Evolutionary conservation across 2,888 invertebrate species (phyloP).

Genomic region (Tetramorium bicarinatum): DNA sequence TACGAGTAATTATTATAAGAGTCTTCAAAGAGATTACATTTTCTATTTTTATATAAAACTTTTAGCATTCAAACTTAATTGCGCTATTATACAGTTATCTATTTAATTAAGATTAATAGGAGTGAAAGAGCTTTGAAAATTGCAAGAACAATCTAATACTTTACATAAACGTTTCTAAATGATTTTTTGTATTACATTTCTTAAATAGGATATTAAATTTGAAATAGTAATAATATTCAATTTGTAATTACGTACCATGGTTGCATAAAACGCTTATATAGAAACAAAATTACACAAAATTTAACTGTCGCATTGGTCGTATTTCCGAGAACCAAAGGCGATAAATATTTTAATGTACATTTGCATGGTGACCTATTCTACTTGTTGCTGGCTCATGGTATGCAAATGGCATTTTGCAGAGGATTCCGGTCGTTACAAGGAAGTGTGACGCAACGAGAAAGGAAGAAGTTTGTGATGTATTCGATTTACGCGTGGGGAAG

Average conservation of each 20-base stretch:
- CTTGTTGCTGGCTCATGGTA: not conserved
- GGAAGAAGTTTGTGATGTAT: constrained; percentile 89
- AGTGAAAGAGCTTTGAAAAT: not conserved
- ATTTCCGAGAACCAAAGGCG: not conserved
- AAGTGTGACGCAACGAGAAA: constrained; percentile 86
- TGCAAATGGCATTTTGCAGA: constrained; percentile 82
- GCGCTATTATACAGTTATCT: not conserved
- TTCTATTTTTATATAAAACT: not conserved
- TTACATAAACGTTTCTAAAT: not conserved
- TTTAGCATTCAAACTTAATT: not conserved
- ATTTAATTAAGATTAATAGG: not conserved
- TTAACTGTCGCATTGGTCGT: not conserved
- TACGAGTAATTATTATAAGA: not conserved
- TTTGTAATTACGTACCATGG: not conserved
- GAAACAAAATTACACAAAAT: not conserved
- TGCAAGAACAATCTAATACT: not conserved
- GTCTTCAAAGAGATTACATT: not conserved
- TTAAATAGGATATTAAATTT: not conserved
- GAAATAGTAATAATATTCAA: not conserved
- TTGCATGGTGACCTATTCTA: not conserved
- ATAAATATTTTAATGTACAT: constrained; percentile 30
- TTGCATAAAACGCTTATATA: not conserved
- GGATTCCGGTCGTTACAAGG: constrained; percentile 87
- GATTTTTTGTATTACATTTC: not conserved
- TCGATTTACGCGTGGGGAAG: constrained; percentile 91